Conservation (phyloP, 1,140 invertebrate species). For the Tribolium castaneum region DNA sequence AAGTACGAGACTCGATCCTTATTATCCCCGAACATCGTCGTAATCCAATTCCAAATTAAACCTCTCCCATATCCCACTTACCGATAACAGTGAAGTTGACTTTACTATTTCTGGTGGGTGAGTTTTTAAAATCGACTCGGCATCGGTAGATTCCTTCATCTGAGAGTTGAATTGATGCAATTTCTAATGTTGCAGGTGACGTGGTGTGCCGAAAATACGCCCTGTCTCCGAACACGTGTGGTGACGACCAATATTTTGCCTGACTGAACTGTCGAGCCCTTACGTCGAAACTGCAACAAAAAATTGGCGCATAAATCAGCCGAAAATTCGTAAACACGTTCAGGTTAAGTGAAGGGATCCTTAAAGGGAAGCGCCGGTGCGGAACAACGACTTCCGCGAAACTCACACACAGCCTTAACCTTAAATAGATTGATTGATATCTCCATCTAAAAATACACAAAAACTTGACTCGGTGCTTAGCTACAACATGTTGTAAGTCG, state of each 20-base stretch:
- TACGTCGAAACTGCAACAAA: conserved; percentile 81
- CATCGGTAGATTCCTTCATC: conserved; percentile 89
- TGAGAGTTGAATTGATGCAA: conserved; percentile 76
- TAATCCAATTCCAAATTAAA: conserved; percentile 7
- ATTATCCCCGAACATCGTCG: neutral
- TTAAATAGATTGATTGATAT: conserved; percentile 49
- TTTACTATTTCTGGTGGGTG: conserved; percentile 85
- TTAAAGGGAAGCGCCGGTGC: conserved; percentile 25
- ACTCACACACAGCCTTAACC: conserved; percentile 33
- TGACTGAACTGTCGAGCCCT: conserved; percentile 77
- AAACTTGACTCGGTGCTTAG: neutral
- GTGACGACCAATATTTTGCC: conserved; percentile 83
- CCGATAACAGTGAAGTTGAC: conserved; percentile 89
- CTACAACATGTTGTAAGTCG: neutral
- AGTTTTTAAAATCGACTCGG: conserved; percentile 88
- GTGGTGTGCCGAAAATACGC: conserved; percentile 79
- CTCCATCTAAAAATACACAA: conserved; percentile 43
- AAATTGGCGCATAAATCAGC: conserved; percentile 49
- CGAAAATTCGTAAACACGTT: conserved; percentile 39
- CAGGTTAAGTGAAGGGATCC: conserved; percentile 33
- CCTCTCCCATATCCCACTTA: conserved; percentile 67
- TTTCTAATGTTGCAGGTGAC: conserved; percentile 76
- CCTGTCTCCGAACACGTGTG: conserved; percentile 79
- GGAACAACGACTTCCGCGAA: conserved; percentile 44
- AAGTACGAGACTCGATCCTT: neutral